A percentile compares a stretch with the other conserved stretches of the same genome.
These are phyloP conservation scores for Sericinus montela DNA, from an alignment of 2,888 invertebrate genomes.

Conservation along the genomic window DNA sequence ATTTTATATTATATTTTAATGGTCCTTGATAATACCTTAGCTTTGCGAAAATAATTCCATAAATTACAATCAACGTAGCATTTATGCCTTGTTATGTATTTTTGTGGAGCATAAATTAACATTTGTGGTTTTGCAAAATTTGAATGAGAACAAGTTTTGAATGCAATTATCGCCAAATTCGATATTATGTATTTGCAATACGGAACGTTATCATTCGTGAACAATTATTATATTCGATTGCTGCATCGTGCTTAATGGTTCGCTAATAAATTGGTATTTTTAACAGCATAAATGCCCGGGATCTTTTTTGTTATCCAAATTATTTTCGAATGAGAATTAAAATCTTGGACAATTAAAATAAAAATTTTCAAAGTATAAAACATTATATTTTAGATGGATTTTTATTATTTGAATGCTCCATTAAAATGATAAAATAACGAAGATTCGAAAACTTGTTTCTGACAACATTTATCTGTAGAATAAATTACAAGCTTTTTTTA, in stretches of 20 bases:
- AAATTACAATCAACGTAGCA: not conserved
- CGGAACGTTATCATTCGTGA: not conserved
- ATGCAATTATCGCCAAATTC: constrained; percentile 6
- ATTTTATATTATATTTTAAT: constrained; percentile 1
- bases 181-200: constrained; percentile 17
- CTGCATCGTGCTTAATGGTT: constrained; percentile 16
- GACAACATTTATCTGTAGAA: not conserved
- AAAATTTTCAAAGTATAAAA: not conserved
- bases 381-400: not conserved
- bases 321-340: constrained; percentile 5
- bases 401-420: not conserved
- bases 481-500: no score
- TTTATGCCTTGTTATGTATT: not conserved
- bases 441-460: not conserved
- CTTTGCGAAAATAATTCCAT: not conserved
- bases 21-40: not conserved
- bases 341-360: constrained; percentile 6
- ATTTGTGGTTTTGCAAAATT: not conserved
- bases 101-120: not conserved
- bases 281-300: not conserved
- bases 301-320: constrained; percentile 3
- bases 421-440: not conserved
- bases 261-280: constrained; percentile 14
- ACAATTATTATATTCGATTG: constrained; percentile 7
- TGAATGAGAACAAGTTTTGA: constrained; percentile 10